Evolutionary conservation across 2,888 invertebrate genomes (phyloP).

Genomic region (Orthonevra nobilis): DNA sequence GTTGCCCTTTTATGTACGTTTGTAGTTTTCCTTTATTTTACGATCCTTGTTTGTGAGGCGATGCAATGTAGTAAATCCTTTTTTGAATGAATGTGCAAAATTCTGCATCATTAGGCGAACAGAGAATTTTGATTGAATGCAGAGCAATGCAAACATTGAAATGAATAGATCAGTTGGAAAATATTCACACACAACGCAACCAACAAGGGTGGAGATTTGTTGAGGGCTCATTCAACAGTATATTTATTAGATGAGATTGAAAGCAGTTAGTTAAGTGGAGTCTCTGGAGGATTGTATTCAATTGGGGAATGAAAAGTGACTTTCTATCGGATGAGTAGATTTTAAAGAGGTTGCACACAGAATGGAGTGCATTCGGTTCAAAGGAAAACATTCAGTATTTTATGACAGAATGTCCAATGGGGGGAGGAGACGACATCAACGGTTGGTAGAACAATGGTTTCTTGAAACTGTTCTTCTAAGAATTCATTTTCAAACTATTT

Average conservation of each 20-base stretch:
- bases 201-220: too few species aligned
- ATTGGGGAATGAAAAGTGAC: slow-evolving; percentile 18
- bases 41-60: neutral
- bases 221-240: neutral
- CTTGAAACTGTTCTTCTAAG: too few species aligned
- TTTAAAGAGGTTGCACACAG: slow-evolving; percentile 29
- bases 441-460: too few species aligned
- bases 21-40: neutral
- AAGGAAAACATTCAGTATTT: slow-evolving; percentile 41
- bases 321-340: slow-evolving; percentile 19
- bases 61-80: slow-evolving; percentile 42
- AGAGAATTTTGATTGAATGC: slow-evolving; percentile 65
- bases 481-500: too few species aligned
- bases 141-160: slow-evolving; percentile 61
- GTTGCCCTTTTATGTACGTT: too few species aligned
- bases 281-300: slow-evolving; percentile 22
- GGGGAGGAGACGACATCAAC: slow-evolving; percentile 25
- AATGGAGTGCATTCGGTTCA: neutral
- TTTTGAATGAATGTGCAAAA: slow-evolving; percentile 51
- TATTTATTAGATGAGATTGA: slow-evolving; percentile 1
- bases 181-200: slow-evolving; percentile 15
- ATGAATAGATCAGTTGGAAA: slow-evolving; percentile 63
- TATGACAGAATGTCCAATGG: slow-evolving; percentile 45
- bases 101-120: slow-evolving; percentile 68
- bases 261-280: slow-evolving; percentile 22